Evolutionary conservation across 2,888 invertebrate species (phyloP).

Genomic region (Eupithecia insigniata): DNA sequence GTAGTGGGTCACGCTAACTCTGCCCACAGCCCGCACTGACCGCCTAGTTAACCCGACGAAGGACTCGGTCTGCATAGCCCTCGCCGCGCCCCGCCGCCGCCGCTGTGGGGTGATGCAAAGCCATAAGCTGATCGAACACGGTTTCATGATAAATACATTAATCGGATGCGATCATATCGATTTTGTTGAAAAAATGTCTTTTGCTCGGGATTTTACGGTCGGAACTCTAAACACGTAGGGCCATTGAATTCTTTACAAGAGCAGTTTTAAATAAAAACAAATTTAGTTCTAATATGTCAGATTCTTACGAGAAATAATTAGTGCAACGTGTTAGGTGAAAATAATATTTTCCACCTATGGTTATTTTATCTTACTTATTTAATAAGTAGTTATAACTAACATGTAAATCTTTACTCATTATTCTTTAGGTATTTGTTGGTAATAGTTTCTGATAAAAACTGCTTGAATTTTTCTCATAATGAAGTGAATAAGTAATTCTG

Average conservation of each 20-base stretch:
- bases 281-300: background rate
- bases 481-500: background rate
- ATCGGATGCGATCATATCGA: conserved; percentile 44
- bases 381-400: no score
- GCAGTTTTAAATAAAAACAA: background rate
- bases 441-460: background rate
- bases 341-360: no score
- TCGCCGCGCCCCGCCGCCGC: conserved; percentile 29
- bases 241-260: background rate
- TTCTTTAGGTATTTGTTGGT: no score
- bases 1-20: background rate
- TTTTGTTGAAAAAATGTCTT: conserved; percentile 21
- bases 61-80: conserved; percentile 5
- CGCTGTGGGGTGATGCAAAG: no score
- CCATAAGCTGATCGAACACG: conserved; percentile 47
- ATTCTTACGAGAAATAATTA: background rate
- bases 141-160: conserved; percentile 43
- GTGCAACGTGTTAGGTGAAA: background rate
- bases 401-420: no score
- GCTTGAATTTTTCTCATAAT: no score
- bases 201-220: conserved; percentile 12
- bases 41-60: conserved; percentile 43
- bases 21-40: conserved; percentile 9
- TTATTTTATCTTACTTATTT: no score
- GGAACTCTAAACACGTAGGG: background rate